Conservation (phyloP, 1,140 invertebrate species). For the Anastatus disparis region DNA sequence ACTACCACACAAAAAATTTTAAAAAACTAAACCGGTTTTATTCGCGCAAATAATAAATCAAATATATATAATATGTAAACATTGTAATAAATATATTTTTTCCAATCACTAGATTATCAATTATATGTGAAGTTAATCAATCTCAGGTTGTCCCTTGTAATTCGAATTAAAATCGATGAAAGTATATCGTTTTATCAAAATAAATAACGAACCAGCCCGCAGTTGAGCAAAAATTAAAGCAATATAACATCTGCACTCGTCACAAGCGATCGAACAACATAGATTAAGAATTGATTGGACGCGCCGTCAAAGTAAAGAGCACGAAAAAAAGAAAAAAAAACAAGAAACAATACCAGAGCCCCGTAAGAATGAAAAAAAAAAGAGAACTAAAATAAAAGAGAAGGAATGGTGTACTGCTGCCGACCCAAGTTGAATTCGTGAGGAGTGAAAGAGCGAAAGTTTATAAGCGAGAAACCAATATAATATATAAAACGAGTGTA, state of each 20-base stretch:
- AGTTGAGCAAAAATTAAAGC: background rate
- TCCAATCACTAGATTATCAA: no score
- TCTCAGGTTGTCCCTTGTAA: no score
- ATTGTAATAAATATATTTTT: no score
- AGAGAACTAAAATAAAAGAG: constrained; percentile 1
- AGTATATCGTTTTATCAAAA: background rate
- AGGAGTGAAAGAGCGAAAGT: constrained; percentile 36
- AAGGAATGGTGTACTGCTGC: background rate
- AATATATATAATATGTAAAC: no score
- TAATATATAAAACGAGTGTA: background rate
- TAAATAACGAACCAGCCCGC: no score
- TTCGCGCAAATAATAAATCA: no score
- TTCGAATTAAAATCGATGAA: background rate
- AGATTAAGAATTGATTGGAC: constrained; percentile 9
- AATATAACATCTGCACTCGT: background rate
- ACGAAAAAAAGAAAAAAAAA: no score
- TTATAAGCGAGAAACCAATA: background rate
- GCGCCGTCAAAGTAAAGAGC: background rate
- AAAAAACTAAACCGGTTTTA: no score
- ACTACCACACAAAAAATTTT: no score
- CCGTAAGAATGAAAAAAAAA: background rate
- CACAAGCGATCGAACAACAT: background rate
- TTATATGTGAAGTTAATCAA: no score
- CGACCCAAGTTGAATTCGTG: constrained; percentile 27
- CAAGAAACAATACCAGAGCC: background rate